Evolutionary conservation across 2,113 vertebrate species (phyloP).

Genomic region (Melozone crissalis): DNA sequence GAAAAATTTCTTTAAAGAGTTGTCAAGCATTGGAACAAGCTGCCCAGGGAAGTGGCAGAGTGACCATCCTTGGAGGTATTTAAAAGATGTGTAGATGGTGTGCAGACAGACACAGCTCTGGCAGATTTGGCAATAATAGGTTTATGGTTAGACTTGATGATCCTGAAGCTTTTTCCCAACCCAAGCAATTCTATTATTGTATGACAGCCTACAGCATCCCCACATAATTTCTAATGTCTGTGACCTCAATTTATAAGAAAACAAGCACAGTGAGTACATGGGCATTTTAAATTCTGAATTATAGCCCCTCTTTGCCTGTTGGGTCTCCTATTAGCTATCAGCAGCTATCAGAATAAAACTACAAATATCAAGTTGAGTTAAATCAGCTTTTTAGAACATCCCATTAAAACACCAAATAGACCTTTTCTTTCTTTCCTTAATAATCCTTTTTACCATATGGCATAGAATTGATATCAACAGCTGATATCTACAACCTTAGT

Average conservation of each 20-base stretch:
- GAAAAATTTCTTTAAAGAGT: neutral
- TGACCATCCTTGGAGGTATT: neutral
- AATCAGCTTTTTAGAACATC: neutral
- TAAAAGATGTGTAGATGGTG: neutral
- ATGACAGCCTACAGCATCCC: neutral
- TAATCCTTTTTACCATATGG: neutral
- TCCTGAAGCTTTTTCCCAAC: neutral
- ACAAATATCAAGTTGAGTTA: neutral
- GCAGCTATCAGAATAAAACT: neutral
- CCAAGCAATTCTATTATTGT: neutral
- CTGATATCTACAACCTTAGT: neutral
- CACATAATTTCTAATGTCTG: neutral
- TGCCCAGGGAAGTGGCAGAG: neutral
- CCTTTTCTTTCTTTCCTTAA: neutral
- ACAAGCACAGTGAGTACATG: neutral
- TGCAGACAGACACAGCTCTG: neutral
- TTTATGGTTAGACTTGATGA: neutral
- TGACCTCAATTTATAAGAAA: neutral
- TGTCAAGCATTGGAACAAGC: neutral
- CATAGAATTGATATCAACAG: neutral
- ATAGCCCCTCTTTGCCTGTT: neutral
- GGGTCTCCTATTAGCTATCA: neutral
- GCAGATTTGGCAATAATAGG: neutral
- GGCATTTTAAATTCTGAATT: neutral
- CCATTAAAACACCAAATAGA: neutral